These are phyloP conservation scores for Chloroceryle inda DNA, from an alignment of 2,797 vertebrate species.

Conservation along the genomic window DNA sequence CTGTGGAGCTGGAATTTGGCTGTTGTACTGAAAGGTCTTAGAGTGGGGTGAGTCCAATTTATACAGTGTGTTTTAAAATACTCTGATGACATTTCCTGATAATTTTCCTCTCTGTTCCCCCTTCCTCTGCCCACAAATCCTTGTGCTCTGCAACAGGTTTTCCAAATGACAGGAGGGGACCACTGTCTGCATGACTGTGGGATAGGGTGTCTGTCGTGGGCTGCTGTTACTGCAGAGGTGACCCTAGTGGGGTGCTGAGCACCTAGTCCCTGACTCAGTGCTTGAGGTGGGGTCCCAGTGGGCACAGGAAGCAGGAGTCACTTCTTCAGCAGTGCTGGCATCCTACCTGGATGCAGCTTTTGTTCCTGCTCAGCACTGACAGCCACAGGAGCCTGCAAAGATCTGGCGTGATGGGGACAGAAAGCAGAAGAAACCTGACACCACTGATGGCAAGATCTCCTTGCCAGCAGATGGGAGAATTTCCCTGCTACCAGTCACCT, in stretches of 20 bases:
- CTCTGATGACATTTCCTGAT: not conserved
- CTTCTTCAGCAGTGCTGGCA: rapidly evolving
- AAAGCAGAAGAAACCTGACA: not conserved
- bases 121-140: not conserved
- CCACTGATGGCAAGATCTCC: not conserved
- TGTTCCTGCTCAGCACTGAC: not conserved
- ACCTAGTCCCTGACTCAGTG: rapidly evolving
- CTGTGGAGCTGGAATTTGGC: not conserved
- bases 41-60: not conserved
- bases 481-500: not conserved
- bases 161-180: not conserved
- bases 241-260: rapidly evolving
- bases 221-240: not conserved
- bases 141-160: not conserved
- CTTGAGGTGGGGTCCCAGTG: not conserved
- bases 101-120: not conserved
- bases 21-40: not conserved
- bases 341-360: rapidly evolving
- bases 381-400: not conserved
- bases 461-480: not conserved
- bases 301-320: not conserved
- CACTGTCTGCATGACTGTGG: rapidly evolving
- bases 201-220: not conserved
- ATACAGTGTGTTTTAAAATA: not conserved
- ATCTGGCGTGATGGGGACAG: not conserved